phyloP scores from a whole-genome alignment of 2,113 vertebrate species.

The Xiphophorus maculatus region DNA sequence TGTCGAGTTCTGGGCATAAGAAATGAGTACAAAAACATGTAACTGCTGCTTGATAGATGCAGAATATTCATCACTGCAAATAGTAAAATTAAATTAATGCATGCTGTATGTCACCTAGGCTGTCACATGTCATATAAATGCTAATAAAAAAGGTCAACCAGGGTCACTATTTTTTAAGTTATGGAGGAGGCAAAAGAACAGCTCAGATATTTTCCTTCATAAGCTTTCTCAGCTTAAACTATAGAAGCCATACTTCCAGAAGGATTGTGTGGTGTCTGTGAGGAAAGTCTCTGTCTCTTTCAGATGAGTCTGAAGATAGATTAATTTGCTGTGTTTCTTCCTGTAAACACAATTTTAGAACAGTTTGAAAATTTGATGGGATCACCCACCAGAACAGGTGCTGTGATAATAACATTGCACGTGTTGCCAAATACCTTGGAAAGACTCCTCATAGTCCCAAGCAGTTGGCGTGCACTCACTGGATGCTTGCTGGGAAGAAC shows the following conservation, averaged over 20 bases:
- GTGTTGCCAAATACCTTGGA: constrained; percentile 64
- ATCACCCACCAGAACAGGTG: constrained; percentile 28
- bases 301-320: constrained; percentile 33
- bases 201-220: too few relatives aligned
- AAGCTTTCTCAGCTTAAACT: too few relatives aligned
- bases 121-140: background rate
- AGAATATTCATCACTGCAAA: background rate
- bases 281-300: constrained; percentile 4
- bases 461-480: constrained; percentile 36
- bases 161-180: background rate
- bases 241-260: constrained; percentile 14
- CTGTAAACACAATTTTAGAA: constrained; percentile 46
- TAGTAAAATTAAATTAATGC: background rate
- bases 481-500: constrained; percentile 10
- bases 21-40: constrained; percentile 9
- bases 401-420: constrained; percentile 15
- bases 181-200: background rate
- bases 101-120: background rate
- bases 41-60: background rate
- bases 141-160: background rate
- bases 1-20: constrained; percentile 43
- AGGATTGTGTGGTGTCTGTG: background rate
- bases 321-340: background rate
- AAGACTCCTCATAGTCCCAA: constrained; percentile 48
- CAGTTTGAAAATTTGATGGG: background rate